Evolutionary conservation across 2,797 vertebrate genomes (phyloP).

Genomic region (Antennarius maculatus): DNA sequence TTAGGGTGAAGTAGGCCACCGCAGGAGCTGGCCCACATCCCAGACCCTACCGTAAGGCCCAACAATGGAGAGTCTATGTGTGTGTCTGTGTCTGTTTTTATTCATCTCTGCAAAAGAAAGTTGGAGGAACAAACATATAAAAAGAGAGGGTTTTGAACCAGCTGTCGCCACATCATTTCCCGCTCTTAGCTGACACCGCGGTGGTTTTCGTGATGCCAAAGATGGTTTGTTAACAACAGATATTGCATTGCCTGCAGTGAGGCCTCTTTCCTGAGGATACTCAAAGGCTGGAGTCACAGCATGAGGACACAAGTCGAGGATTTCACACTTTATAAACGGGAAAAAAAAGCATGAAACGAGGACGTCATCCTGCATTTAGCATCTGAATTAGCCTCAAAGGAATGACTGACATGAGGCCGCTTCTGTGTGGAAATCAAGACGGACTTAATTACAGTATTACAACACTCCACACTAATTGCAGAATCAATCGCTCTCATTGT

Average conservation of each 20-base stretch:
- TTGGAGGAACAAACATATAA: constrained; percentile 13
- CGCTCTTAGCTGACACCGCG: constrained; percentile 12
- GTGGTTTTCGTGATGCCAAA: constrained; percentile 1
- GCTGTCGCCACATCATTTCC: constrained; percentile 52
- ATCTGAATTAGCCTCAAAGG: constrained; percentile 1
- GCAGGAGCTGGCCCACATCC: constrained; percentile 63
- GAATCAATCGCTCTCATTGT: constrained; percentile 31
- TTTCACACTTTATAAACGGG: constrained; percentile 49
- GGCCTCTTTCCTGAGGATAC: constrained; percentile 5
- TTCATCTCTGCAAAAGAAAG: constrained; percentile 27
- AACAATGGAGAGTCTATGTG: constrained; percentile 15
- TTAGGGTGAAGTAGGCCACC: constrained; percentile 52
- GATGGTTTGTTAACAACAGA: constrained; percentile 39
- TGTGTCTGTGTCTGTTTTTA: constrained; percentile 8
- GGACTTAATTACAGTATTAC: neutral
- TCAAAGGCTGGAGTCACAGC: constrained; percentile 24
- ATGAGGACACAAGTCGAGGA: constrained; percentile 34
- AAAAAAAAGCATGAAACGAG: constrained; percentile 1
- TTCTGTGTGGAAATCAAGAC: neutral
- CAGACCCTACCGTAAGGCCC: constrained; percentile 55
- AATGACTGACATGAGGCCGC: neutral
- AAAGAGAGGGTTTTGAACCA: constrained; percentile 64
- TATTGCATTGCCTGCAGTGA: constrained; percentile 9
- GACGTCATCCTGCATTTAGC: constrained; percentile 26
- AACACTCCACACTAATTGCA: constrained; percentile 13